Evolutionary conservation across 2,113 vertebrate genomes (phyloP), one percentile per base, ranked within the genome.

Genomic region (Oceanodroma tethys): DNA sequence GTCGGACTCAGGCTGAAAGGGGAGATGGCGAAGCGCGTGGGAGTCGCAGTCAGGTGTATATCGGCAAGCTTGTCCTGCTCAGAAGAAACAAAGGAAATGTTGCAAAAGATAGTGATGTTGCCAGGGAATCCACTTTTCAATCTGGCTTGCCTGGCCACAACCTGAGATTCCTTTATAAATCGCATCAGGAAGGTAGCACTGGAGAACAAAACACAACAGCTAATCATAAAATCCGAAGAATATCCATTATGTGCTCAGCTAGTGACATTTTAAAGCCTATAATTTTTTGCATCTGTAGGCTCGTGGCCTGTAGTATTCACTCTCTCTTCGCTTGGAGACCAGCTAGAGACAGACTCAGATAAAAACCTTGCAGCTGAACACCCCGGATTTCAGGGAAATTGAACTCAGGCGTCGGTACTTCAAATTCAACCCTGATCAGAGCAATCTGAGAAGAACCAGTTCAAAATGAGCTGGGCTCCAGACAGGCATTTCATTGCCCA

Each of bases 211-310:
- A 95, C 66, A 86, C 78, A 97, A 95, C 82, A 93, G 68, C 90
- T 96, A 95, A 96, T 94, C 86, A 91, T 62, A 91, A 97, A 97
- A 90, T 84, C 80, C 1, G 0, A 96, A 92, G 88, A 95, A 95
- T 84, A 95, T 97, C 93, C 93, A 97, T 95, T 95, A 95, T 92
- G 45, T 42, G 74, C 94, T 96, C 95, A 93, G 86, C 43, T 79
- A 95, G 74, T 95, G 96, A 95, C 94, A 93, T 95, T 94, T 93
- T 96, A 96, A 97, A 97, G 88, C 83, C 95, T 91, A 10, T 97
- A 97, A 97, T 96, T 72, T 95, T 96, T 96, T 96, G 86, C 94
- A 94, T 96, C 90, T 96, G 94, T 48, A 97, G 70, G 56, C 52
- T 94, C 59, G 82, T 94, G 88, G 84, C 78, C 58, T 62, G 45